phyloP scores from a whole-genome alignment of 2,888 invertebrate species.

The Dasysyrphus albostriatus region DNA sequence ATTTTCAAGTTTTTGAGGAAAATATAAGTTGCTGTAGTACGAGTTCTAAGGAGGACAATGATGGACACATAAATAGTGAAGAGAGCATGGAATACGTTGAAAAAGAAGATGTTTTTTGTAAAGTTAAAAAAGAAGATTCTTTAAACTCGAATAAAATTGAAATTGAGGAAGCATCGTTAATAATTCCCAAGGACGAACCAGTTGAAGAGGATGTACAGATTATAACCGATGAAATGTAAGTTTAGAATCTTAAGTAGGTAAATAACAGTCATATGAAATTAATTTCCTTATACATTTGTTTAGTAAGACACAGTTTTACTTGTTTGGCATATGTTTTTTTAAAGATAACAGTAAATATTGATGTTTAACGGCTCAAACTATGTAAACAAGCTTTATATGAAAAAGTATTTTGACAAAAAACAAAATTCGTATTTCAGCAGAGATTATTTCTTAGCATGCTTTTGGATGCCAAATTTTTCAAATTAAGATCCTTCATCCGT shows the following conservation, averaged over 20 bases:
- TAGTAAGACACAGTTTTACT: too few relatives aligned
- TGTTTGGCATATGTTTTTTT: too few relatives aligned
- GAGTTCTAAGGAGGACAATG: constrained; percentile 18
- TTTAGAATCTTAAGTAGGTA: neutral
- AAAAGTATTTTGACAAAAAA: too few relatives aligned
- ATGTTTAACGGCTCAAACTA: too few relatives aligned
- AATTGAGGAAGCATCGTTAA: constrained; percentile 76
- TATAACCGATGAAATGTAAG: constrained; percentile 11
- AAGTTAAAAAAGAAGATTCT: constrained; percentile 45
- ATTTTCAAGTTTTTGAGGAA: constrained; percentile 24
- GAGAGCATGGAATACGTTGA: constrained; percentile 34
- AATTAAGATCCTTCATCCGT: too few relatives aligned
- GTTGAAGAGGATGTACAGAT: constrained; percentile 78
- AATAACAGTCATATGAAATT: too few relatives aligned
- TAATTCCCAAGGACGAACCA: constrained; percentile 82
- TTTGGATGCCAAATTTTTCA: too few relatives aligned
- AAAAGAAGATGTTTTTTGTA: constrained; percentile 18
- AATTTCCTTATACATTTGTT: too few relatives aligned
- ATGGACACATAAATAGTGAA: constrained; percentile 52
- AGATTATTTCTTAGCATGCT: too few relatives aligned
- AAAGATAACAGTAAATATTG: too few relatives aligned
- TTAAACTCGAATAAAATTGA: constrained; percentile 61
- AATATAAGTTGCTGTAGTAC: constrained; percentile 19
- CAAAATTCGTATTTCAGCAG: too few relatives aligned
- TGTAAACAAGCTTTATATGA: too few relatives aligned